phyloP scores from a whole-genome alignment of 2,888 invertebrate genomes.

The Leptinotarsa rubiginosa region DNA sequence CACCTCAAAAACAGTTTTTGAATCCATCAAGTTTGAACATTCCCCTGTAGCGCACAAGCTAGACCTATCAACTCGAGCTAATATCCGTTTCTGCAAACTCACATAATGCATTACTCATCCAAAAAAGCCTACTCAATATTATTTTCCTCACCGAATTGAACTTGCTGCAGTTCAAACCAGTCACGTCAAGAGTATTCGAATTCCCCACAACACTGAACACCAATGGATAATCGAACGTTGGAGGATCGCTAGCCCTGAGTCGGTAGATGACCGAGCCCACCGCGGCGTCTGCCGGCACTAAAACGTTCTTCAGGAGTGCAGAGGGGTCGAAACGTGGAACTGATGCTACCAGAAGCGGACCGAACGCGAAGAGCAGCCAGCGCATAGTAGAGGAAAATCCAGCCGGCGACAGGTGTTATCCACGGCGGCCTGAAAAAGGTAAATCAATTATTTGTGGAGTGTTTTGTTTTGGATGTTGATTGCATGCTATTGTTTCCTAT shows the following conservation, averaged over 20 bases:
- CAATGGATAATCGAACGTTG: constrained; percentile 84
- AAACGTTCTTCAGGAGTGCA: constrained; percentile 83
- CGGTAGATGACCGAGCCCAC: constrained; percentile 86
- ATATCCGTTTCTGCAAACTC: too few species aligned
- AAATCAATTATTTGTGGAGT: constrained; percentile 50
- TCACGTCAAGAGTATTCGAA: constrained; percentile 77
- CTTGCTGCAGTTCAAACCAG: constrained; percentile 85
- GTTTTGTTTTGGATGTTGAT: constrained; percentile 49
- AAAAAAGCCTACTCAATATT: neutral
- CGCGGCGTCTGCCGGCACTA: constrained; percentile 86
- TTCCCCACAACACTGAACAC: constrained; percentile 83
- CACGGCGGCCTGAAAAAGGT: constrained; percentile 48
- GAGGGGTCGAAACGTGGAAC: constrained; percentile 88
- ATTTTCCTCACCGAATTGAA: constrained; percentile 76
- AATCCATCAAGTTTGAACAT: too few species aligned
- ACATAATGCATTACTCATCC: neutral
- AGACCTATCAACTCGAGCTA: too few species aligned
- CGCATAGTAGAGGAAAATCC: constrained; percentile 48
- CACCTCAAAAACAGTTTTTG: too few species aligned
- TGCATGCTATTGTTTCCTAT: constrained; percentile 19
- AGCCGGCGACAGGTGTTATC: constrained; percentile 38
- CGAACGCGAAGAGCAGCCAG: constrained; percentile 55
- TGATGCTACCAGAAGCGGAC: constrained; percentile 63
- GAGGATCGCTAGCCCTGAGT: constrained; percentile 87
- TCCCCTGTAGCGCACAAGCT: too few species aligned